Conservation (phyloP, 2,888 invertebrate species). For the Ceriagrion tenellum region DNA sequence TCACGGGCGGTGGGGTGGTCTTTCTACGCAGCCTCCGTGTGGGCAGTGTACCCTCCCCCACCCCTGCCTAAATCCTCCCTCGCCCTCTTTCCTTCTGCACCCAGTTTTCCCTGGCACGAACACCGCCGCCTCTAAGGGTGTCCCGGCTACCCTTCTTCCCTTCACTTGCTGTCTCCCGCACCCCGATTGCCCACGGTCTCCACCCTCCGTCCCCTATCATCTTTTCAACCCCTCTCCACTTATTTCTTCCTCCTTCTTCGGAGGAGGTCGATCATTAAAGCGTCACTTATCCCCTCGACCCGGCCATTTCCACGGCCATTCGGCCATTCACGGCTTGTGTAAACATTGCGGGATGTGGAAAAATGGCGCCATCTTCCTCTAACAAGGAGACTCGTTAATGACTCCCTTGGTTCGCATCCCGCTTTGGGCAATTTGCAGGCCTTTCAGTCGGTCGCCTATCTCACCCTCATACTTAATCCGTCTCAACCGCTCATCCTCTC, state of each 20-base stretch:
- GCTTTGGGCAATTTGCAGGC: conserved; percentile 57
- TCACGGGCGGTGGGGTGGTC: not conserved
- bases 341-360: not conserved
- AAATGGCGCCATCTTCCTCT: not conserved
- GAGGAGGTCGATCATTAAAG: conserved; percentile 44
- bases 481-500: not conserved
- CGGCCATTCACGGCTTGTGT: conserved; percentile 34
- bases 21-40: conserved; percentile 55
- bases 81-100: not conserved
- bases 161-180: not conserved
- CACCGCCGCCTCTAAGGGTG: conserved; percentile 20
- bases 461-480: not conserved
- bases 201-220: not conserved
- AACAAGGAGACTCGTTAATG: conserved; percentile 31
- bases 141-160: not conserved
- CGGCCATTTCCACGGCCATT: conserved; percentile 39
- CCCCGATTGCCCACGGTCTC: not conserved
- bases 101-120: not conserved
- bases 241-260: conserved; percentile 23
- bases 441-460: not conserved
- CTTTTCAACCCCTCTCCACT: not conserved
- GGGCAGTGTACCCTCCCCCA: not conserved
- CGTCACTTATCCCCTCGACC: conserved; percentile 24
- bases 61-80: not conserved
- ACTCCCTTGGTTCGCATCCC: conserved; percentile 45